Base-by-base conservation (phyloP, 2,888 invertebrate genomes). In the Diaphora mendica region DNA sequence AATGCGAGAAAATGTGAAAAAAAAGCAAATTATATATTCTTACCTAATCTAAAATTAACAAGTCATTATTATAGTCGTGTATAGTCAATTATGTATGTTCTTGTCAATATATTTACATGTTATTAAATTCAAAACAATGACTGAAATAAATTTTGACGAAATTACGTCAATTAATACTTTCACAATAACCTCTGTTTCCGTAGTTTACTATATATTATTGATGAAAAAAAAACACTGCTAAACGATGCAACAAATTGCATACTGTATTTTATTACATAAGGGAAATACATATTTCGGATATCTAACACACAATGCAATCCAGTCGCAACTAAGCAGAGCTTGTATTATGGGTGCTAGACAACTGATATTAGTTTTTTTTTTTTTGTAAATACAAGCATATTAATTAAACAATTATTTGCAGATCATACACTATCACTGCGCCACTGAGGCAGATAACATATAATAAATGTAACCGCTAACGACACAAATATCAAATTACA, bases 401-500 rank as follows among this genome's bases (percentile, higher is more conserved):
- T 39, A n/a, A n/a, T n/a, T n/a, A 39, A 39, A 39, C 9, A 39
- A 39, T 4, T 39, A 11, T 39, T 4, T 39, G 39, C 39, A 39
- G 11, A 11, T 39, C 39, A 39, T 39, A 39, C 39, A 5, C 3
- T 35, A 35, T 5, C 35, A 7, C 35, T 5, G 35, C 35, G 7
- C 35, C 39, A 39, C 39, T 11, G 9, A 39, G 39, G 39, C 11
- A 39, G 39, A 11, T 39, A 39, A 39, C 39, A 11, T 39, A 39
- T 39, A 39, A 11, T 3, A 44, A 44, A 44, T 48, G 1, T 77
- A 81, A 79, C 76, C 35, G 81, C 74, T 70, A 70, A 77, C 78
- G 73, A 75, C 73, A 71, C 76, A 76, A 77, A 73, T 77, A 78
- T 77, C 75, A 68, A 82, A 81, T 83, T 80, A 80, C 77, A 70